Evolutionary conservation across 1,140 invertebrate genomes (phyloP).

Genomic region (Leptinotarsa undecemlineata): DNA sequence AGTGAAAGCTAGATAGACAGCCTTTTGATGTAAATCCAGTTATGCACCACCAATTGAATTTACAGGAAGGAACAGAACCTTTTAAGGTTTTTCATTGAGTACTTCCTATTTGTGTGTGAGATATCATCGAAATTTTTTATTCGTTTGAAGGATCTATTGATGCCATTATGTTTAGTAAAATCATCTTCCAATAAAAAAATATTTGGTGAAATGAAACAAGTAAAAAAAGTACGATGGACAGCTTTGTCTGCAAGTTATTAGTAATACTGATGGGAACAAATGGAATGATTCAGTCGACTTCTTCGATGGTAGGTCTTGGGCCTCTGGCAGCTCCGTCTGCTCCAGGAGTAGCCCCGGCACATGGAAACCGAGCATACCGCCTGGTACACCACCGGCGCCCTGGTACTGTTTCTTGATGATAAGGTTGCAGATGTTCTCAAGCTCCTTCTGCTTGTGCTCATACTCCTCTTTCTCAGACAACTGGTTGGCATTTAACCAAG

Average conservation of each 20-base stretch:
- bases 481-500: constrained; percentile 94
- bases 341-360: constrained; percentile 59
- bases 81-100: too few relatives aligned
- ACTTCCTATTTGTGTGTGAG: too few relatives aligned
- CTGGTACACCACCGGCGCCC: constrained; percentile 66
- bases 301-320: constrained; percentile 83
- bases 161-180: too few relatives aligned
- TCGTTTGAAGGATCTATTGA: too few relatives aligned
- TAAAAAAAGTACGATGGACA: constrained; percentile 23
- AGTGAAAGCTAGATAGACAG: too few relatives aligned
- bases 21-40: too few relatives aligned
- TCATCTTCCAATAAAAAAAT: too few relatives aligned
- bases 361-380: constrained; percentile 60
- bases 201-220: constrained; percentile 4
- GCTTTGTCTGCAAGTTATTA: constrained; percentile 28
- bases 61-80: too few relatives aligned
- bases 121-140: too few relatives aligned
- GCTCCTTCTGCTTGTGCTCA: constrained; percentile 89
- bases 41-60: too few relatives aligned
- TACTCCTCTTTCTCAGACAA: constrained; percentile 92
- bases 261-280: constrained; percentile 3
- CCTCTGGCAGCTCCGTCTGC: constrained; percentile 65
- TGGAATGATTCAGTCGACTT: constrained; percentile 80
- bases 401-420: too few relatives aligned
- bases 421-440: too few relatives aligned